Percentiles rank a stretch among this genome's conserved stretches.
phyloP scores from a whole-genome alignment of 2,113 vertebrate genomes.

The Coturnix japonica region DNA sequence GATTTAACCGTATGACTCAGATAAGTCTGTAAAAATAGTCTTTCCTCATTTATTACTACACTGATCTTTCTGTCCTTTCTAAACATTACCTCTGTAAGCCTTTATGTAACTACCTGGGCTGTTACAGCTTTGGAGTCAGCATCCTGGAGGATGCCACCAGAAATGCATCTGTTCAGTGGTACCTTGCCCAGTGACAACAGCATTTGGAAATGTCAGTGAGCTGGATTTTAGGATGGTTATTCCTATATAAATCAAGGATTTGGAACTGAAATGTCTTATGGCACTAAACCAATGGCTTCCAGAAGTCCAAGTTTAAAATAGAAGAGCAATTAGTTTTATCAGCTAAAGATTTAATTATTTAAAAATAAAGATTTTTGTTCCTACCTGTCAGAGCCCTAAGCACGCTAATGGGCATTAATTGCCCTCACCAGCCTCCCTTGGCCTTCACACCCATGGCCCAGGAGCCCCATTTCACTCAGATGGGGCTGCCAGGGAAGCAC shows the following conservation, averaged over 20 bases:
- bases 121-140: neutral
- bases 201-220: neutral
- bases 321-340: neutral
- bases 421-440: neutral
- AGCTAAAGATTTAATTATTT: neutral
- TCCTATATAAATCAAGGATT: neutral
- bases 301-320: neutral
- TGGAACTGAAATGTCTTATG: neutral
- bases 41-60: neutral
- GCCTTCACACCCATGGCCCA: rapidly evolving
- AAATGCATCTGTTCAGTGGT: neutral
- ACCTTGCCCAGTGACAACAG: neutral
- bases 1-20: neutral
- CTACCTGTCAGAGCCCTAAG: neutral
- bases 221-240: neutral
- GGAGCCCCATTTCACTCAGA: rapidly evolving
- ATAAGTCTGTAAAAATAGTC: neutral
- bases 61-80: neutral
- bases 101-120: neutral
- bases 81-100: neutral
- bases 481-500: rapidly evolving
- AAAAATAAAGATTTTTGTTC: neutral
- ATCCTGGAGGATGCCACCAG: neutral
- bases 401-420: neutral
- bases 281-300: neutral